Conservation (phyloP, 2,113 vertebrate species). For the Aix galericulata region DNA sequence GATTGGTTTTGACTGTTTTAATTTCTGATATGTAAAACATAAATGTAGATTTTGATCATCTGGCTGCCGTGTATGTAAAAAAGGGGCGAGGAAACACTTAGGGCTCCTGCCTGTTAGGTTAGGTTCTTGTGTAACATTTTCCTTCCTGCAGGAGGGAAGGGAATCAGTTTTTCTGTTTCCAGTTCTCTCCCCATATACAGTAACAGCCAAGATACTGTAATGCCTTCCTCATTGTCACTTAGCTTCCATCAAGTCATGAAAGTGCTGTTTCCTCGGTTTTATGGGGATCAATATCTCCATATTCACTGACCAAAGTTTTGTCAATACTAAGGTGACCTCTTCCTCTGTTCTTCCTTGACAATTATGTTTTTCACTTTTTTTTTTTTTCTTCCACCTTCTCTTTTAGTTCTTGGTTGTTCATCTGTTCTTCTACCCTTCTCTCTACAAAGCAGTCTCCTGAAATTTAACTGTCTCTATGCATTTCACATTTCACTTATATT, state of each 20-base stretch:
- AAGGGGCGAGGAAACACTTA: not conserved
- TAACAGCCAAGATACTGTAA: not conserved
- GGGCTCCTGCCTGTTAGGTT: not conserved
- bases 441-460: not conserved
- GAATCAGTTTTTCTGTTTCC: not conserved
- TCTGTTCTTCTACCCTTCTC: not conserved
- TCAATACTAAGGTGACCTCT: not conserved
- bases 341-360: not conserved
- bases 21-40: not conserved
- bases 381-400: not conserved
- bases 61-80: not conserved
- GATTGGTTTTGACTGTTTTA: not conserved
- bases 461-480: not conserved
- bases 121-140: not conserved
- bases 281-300: not conserved
- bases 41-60: not conserved
- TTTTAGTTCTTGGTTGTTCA: not conserved
- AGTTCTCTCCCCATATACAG: not conserved
- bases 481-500: not conserved
- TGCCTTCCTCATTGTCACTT: not conserved
- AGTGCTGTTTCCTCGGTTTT: not conserved
- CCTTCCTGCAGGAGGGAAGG: not conserved
- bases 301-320: not conserved
- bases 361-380: not conserved
- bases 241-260: not conserved